These are phyloP conservation scores for Euglossa dilemma DNA, from an alignment of 1,140 invertebrate genomes.

Conservation along the genomic window DNA sequence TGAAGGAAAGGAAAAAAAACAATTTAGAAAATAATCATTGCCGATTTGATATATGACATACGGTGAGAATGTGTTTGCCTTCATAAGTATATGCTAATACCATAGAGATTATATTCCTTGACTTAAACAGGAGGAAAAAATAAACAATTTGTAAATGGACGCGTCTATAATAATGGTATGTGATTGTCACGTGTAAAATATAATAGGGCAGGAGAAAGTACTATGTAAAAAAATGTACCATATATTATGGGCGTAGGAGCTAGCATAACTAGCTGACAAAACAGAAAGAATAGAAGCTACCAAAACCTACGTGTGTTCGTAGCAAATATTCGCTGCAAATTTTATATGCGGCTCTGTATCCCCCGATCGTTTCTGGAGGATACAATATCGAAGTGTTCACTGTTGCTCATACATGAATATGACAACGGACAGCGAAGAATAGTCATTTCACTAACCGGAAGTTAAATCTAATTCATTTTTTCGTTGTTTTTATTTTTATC, in stretches of 20 bases:
- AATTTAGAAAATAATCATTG: conserved; percentile 46
- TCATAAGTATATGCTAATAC: conserved; percentile 50
- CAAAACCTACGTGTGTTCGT: conserved; percentile 77
- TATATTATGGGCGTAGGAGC: conserved; percentile 36
- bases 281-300: conserved; percentile 52
- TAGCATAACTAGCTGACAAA: conserved; percentile 26
- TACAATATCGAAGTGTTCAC: conserved; percentile 75
- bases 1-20: conserved; percentile 4
- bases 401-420: conserved; percentile 68
- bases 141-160: conserved; percentile 43
- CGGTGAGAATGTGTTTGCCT: conserved; percentile 47
- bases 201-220: conserved; percentile 23
- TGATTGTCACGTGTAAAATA: conserved; percentile 19
- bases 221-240: conserved; percentile 38
- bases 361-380: conserved; percentile 62
- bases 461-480: conserved; percentile 30
- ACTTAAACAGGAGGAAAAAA: background rate
- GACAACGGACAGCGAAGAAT: conserved; percentile 58
- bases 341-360: conserved; percentile 67
- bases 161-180: conserved; percentile 51
- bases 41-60: conserved; percentile 38
- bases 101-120: conserved; percentile 54
- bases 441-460: conserved; percentile 58
- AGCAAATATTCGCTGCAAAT: conserved; percentile 73
- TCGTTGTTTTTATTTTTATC: conserved; percentile 10